Evolutionary conservation across 2,888 invertebrate genomes (phyloP), one percentile per base, ranked within the genome.

Genomic region (Drosophila neonasuta): DNA sequence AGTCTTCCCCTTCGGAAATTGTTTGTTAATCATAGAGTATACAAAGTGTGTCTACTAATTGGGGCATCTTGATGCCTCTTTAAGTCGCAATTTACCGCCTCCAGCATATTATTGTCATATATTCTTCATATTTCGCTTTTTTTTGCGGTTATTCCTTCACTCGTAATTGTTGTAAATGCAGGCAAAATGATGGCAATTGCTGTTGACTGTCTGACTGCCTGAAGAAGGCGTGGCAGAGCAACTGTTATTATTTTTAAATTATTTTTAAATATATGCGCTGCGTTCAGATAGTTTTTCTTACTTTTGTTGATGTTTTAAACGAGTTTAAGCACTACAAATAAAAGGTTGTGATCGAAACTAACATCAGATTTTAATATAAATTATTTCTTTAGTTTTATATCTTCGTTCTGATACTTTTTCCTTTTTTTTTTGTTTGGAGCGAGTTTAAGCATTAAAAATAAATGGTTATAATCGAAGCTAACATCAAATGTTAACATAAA

Each of bases 181-280:
- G 63, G 52, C 71, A 58, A 67, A 51, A 73, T 63, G 56, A 79
- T 55, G 71, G 71, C 61, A 71, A 71, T 66, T 71, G 51, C 34
- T 30, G 49, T 46, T 34, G 39, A 34, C 30, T 24, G 49, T 45
- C 24, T 34, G 41, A 20, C 42, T 39, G 49, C 30, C 59, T 13
- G 45, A 7, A 29, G 52, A 29, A n/a, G 45, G 57, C 55, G 69
- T 24, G 73, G 44, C 65, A 41, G 42, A 34, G 55, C 41, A 70
- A 63, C 80, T 77, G 72, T 77, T 81, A 84, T 80, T 80, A 84
- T 80, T 84, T 74, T 65, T 56, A 66, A 79, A 81, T 77, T 84
- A 81, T 77, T 74, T 70, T 70, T 74, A 68, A 77, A 76, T 60
- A 67, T 76, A 80, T 69, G 72, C 60, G 46, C 55, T 56, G 4